Evolutionary conservation across 1,140 invertebrate genomes (phyloP).

Genomic region (Notospermus geniculatus): DNA sequence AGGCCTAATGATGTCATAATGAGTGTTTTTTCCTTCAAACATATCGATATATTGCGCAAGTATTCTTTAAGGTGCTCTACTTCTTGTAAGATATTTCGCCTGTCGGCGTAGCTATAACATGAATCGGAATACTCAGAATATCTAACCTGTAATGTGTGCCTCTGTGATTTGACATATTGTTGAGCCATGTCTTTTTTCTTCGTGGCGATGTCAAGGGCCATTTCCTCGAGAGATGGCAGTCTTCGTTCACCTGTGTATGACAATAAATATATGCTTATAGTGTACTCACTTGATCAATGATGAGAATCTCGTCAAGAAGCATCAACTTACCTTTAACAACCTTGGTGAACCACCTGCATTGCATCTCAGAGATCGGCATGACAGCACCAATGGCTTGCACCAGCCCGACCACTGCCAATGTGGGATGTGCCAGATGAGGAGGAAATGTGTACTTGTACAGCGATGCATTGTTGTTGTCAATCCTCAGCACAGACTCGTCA

Average conservation of each 20-base stretch:
- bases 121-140: no score
- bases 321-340: slow-evolving; percentile 22
- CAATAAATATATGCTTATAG: no score
- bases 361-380: slow-evolving; percentile 60
- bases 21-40: no score
- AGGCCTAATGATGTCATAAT: no score
- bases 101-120: no score
- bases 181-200: slow-evolving; percentile 40
- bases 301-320: no score
- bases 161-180: slow-evolving; percentile 42
- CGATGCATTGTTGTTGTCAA: slow-evolving; percentile 48
- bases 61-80: no score
- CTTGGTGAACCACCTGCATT: slow-evolving; percentile 53
- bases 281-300: no score
- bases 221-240: slow-evolving; percentile 36
- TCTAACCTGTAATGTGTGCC: slow-evolving; percentile 57
- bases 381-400: slow-evolving; percentile 61
- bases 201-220: slow-evolving; percentile 51
- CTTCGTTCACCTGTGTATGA: slow-evolving; percentile 30
- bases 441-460: slow-evolving; percentile 61
- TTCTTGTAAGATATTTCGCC: no score
- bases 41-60: no score
- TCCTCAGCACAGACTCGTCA: slow-evolving; percentile 28
- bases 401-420: slow-evolving; percentile 59
- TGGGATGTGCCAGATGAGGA: slow-evolving; percentile 46